These are phyloP conservation scores for Bugulina stolonifera DNA, from an alignment of 2,888 invertebrate genomes.

Conservation along the genomic window DNA sequence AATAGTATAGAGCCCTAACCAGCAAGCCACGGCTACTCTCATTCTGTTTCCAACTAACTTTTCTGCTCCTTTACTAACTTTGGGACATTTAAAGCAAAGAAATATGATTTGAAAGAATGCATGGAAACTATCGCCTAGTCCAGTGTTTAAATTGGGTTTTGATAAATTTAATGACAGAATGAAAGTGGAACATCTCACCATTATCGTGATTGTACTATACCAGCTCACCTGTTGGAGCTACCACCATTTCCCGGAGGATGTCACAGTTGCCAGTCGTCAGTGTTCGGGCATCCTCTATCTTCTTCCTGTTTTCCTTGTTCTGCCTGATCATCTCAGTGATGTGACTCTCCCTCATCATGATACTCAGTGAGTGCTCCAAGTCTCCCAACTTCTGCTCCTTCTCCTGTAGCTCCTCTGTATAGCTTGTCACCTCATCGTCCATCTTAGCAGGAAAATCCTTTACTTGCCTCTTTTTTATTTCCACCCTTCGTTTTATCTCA, in stretches of 20 bases:
- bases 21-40: too few relatives aligned
- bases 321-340: conserved; percentile 1
- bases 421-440: conserved; percentile 1
- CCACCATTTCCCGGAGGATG: neutral
- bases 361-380: neutral
- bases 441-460: conserved; percentile 3
- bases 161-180: too few relatives aligned
- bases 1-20: too few relatives aligned
- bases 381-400: neutral
- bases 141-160: too few relatives aligned
- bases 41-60: too few relatives aligned
- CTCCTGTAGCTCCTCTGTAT: neutral
- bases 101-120: too few relatives aligned
- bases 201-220: too few relatives aligned
- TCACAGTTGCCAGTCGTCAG: neutral
- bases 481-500: neutral
- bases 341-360: neutral
- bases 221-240: conserved; percentile 6
- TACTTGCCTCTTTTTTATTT: conserved; percentile 3
- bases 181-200: too few relatives aligned
- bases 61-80: too few relatives aligned
- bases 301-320: conserved; percentile 6
- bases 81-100: too few relatives aligned
- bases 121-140: too few relatives aligned
- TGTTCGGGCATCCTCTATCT: neutral